Base-by-base conservation (phyloP, 2,797 vertebrate genomes). In the Argyrosomus regius region DNA sequence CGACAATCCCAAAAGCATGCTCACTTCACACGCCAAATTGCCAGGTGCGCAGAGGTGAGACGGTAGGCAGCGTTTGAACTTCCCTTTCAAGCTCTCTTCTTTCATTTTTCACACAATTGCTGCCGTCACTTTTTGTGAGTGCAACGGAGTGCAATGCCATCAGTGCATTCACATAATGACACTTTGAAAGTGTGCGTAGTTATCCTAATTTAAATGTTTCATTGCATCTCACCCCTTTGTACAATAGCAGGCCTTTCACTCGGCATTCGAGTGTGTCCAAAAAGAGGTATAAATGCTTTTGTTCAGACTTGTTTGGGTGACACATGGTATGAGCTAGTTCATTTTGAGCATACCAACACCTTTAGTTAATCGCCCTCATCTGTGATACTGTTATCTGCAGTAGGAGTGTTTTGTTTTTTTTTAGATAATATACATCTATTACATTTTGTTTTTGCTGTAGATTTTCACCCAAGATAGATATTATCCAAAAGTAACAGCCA, bases 31-130 rank as follows among this genome's bases (percentile, higher is more conserved):
- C 59, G 35, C 52, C 53, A 17, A 18, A 24, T 45, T 41, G 41
- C 48, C 64, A 57, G 74, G 62, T 75, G 46, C 52, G 43, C 67
- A 43, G 53, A 57, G 18, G 46, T 59, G 52, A 77, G 69, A 28
- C 41, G 13, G 41, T 11, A 35, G 1, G 24, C 35, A 53, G 20
- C 10, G 17, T 50, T 46, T 58, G 31, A 68, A n/a, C 74, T 35
- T 45, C 49, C n/a, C 46, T 73, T 59, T 58, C 62, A 59, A 45
- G 53, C 24, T 46, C 53, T 74, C 20, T 5, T 70, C 62, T 72
- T 72, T 58, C 18, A 56, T 72, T 35, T 65, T 53, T 70, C 53
- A 60, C 48, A 46, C 26, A 49, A 57, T 72, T 72, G 1, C 43
- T 20, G 41, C 22, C n/a, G 20, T 50, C 64, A 59, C 56, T 39